Percentiles rank a stretch among this genome's conserved stretches.
phyloP scores from a whole-genome alignment of 2,113 vertebrate genomes.

The Pelecanus crispus region DNA sequence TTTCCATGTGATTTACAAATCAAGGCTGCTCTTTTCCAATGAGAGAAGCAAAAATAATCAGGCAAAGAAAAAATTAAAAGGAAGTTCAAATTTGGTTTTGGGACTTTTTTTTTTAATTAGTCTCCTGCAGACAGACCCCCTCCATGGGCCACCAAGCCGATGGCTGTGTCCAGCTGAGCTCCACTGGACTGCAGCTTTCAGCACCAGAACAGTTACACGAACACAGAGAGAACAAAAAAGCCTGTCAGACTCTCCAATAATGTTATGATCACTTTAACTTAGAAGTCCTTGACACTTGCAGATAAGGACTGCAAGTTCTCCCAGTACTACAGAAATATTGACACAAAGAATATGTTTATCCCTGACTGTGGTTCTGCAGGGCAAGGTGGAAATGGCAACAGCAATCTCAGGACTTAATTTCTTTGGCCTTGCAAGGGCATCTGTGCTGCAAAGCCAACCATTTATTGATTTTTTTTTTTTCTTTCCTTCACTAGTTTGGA shows the following conservation, averaged over 20 bases:
- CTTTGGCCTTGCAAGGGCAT: slow-evolving; percentile 32
- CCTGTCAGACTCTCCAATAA: background rate
- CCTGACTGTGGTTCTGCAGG: slow-evolving; percentile 6
- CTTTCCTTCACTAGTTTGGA: background rate
- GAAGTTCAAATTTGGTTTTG: background rate
- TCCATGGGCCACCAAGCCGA: background rate
- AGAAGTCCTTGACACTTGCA: slow-evolving; percentile 53
- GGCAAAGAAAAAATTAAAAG: background rate
- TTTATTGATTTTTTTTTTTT: background rate
- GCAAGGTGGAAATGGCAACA: slow-evolving; percentile 40
- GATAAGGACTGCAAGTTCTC: slow-evolving; percentile 59
- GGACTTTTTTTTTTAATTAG: background rate
- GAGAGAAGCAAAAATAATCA: background rate
- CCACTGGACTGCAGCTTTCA: background rate
- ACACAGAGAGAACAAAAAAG: background rate
- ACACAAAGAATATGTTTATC: slow-evolving; percentile 63
- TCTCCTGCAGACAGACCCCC: background rate
- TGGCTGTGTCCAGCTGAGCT: background rate
- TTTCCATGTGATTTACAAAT: background rate
- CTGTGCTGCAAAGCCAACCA: background rate
- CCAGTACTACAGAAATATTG: slow-evolving; percentile 45
- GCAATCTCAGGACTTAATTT: slow-evolving; percentile 37
- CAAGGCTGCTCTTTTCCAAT: background rate
- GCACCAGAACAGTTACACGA: background rate
- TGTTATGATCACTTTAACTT: slow-evolving; percentile 14